A percentile compares a stretch with the other conserved stretches of the same genome.
These are phyloP conservation scores for Cyanoderma ruficeps DNA, from an alignment of 2,113 vertebrate genomes.

Conservation along the genomic window DNA sequence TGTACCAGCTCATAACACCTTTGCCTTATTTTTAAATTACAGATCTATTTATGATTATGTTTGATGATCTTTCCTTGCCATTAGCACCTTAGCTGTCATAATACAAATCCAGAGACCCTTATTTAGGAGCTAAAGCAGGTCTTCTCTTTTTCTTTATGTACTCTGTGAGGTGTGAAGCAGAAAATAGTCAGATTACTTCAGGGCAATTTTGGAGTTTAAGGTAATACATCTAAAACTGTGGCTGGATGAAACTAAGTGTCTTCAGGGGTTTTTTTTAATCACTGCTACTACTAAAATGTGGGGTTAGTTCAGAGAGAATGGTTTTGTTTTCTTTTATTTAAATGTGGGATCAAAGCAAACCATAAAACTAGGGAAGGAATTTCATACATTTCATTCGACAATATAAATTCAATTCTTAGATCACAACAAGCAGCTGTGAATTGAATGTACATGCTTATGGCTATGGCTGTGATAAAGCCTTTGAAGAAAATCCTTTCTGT, in stretches of 20 bases:
- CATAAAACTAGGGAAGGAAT: background rate
- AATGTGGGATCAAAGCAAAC: conserved; percentile 14
- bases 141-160: background rate
- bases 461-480: conserved; percentile 41
- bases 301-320: background rate
- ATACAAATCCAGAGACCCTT: background rate
- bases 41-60: conserved; percentile 24
- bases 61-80: background rate
- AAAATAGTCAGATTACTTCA: background rate
- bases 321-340: conserved; percentile 28
- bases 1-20: conserved; percentile 23
- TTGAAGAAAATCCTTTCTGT: conserved; percentile 51
- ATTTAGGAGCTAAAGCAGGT: background rate
- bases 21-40: conserved; percentile 45
- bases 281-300: conserved; percentile 5
- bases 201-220: background rate
- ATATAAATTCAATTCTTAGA: conserved; percentile 50
- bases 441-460: conserved; percentile 12
- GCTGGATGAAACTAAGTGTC: background rate
- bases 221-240: background rate
- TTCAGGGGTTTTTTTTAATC: background rate
- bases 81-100: background rate
- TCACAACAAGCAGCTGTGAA: conserved; percentile 31
- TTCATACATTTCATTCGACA: conserved; percentile 23
- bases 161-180: background rate